Evolutionary conservation across 2,888 invertebrate genomes (phyloP), one percentile per base, ranked within the genome.

Genomic region (Steromphala cineraria): DNA sequence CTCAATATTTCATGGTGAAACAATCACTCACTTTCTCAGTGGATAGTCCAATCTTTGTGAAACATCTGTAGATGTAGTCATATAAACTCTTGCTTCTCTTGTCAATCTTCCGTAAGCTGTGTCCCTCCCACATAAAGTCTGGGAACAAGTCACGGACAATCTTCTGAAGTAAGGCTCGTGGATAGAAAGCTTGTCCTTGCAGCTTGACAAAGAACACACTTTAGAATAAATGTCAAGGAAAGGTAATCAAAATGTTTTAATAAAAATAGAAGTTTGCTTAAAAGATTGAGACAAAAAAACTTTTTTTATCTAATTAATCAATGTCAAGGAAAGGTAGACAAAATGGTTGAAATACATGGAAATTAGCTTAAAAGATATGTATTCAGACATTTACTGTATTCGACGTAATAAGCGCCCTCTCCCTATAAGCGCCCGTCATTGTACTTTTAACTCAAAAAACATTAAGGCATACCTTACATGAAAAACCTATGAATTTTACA

Each of bases 51-150:
- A 96, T 93, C 91, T 96, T 96, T 71, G 93, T 93, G 84, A 96
- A 94, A 55, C 96, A 96, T 94, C 95, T 95, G 81, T 94, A 93
- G 75, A 96, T 95, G 93, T 98, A 98, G 80, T 96, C 95, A 0
- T 93, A 86, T 92, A 97, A 80, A 31, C 67, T 55, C 0, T 19
- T 24, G 24, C 53, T 75, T 21, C 55, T 92, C 95, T 95, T 94
- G 95, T 94, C 92, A 95, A 94, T 82, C 81, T 87, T 82, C 93
- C 94, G 67, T 92, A 92, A 81, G 94, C 89, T 87, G 79, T 86
- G 89, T 79, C 87, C 82, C 52, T 87, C 84, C 13, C 83, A 79
- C n/a, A 80, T 82, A 5, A 78, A 87, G 28, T 94, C 92, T 53
- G 93, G 93, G 74, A 93, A 88, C 82, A 93, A 91, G 40, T 94